phyloP scores from a whole-genome alignment of 1,140 invertebrate species.

The Streblospio benedicti region DNA sequence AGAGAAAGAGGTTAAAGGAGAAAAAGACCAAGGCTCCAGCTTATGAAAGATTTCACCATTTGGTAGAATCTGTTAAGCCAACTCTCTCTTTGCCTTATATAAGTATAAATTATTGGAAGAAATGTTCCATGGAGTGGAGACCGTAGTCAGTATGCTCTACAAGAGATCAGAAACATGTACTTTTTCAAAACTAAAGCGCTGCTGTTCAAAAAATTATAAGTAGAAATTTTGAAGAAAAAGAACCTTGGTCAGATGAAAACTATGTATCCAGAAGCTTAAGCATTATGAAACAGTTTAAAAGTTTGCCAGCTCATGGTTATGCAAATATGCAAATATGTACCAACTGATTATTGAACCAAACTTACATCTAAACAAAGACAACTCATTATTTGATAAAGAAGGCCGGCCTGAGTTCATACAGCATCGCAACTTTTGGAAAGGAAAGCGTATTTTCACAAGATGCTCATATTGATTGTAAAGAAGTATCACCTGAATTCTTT shows the following conservation, averaged over 20 bases:
- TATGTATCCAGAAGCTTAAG: constrained; percentile 70
- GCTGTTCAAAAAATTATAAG: constrained; percentile 76
- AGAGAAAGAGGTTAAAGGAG: constrained; percentile 5
- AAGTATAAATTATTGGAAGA: constrained; percentile 72
- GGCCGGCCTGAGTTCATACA: constrained; percentile 25
- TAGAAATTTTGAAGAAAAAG: constrained; percentile 66
- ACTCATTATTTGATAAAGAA: neutral
- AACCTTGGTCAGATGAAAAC: constrained; percentile 79
- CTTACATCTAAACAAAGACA: constrained; percentile 14
- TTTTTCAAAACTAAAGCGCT: constrained; percentile 75
- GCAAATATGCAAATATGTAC: constrained; percentile 30
- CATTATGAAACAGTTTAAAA: constrained; percentile 66
- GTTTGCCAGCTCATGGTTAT: constrained; percentile 33
- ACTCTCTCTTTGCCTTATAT: constrained; percentile 68
- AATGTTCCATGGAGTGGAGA: constrained; percentile 74
- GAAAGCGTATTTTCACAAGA: constrained; percentile 47
- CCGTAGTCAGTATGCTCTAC: constrained; percentile 70
- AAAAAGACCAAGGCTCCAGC: constrained; percentile 32
- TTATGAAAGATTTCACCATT: constrained; percentile 52
- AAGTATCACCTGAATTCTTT: constrained; percentile 71
- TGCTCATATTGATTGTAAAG: constrained; percentile 56
- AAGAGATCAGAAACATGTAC: constrained; percentile 81
- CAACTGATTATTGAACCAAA: constrained; percentile 40
- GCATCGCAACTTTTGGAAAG: constrained; percentile 45
- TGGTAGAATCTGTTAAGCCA: constrained; percentile 52